Base-by-base conservation (phyloP, 2,797 vertebrate genomes). In the Echiichthys vipera region DNA sequence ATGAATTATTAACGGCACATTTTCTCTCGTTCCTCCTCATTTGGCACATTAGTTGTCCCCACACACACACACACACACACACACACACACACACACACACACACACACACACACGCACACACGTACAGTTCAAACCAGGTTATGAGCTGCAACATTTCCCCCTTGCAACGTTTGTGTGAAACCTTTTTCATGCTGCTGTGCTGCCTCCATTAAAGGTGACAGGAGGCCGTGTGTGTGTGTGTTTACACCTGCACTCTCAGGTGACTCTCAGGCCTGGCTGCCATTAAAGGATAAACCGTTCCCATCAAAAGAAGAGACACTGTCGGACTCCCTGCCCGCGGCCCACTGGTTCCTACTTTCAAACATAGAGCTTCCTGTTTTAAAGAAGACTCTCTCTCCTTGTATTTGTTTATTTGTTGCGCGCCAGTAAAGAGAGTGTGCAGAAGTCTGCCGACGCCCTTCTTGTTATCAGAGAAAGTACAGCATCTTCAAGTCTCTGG, bases 1-100 rank as follows among this genome's bases (percentile, higher is more conserved):
- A 68, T 82, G 30, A 85, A 85, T 80, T 58, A 83, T 83, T 80
- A 61, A 80, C 12, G 2, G 20, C 13, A 17, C 56, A 71, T 49
- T 71, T 70, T 77, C 69, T 42, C 43, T 75, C 34, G 17, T 75
- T 67, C 51, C 42, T 62, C 61, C 65, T 80, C 65, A 62, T 83
- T 69, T 67, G 51, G 27, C 20, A 63, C 45, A 50, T 75, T 64
- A 73, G 39, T 55, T 25, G 3, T 25, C 32, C 45, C 17, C 37
- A 37, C 47, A 43, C 47, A 27, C 53, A 22, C 36, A 32, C 13
- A 39, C 45, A 32, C 27, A 29, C 56, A 43, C 47, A 29, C 53
- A 22, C 36, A 34, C n/a, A 39, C 47, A 24, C 37, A 65, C 13
- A 10, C 47, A 24, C 30, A 45, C 40, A 34, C 61, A 63, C 59